A percentile compares a stretch with the other conserved stretches of the same genome.
These are phyloP conservation scores for Nesospiza acunhae DNA, from an alignment of 2,113 vertebrate species.

Conservation along the genomic window DNA sequence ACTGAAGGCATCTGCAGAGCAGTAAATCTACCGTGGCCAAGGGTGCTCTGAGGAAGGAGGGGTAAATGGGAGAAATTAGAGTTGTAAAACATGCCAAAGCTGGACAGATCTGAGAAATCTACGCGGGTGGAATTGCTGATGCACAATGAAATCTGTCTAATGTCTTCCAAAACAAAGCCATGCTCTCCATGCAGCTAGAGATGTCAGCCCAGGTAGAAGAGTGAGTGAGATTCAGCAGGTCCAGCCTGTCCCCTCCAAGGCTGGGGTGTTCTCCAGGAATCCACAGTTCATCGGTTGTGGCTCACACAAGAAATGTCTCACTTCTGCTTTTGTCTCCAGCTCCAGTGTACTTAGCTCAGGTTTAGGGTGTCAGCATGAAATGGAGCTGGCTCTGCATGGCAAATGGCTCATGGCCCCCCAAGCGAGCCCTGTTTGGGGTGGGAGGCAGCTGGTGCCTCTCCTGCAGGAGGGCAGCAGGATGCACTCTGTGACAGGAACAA, in stretches of 20 bases:
- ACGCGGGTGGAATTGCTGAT: not conserved
- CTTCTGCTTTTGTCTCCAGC: not conserved
- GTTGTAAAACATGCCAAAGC: not conserved
- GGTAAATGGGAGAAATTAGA: not conserved
- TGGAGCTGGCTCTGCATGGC: rapidly evolving
- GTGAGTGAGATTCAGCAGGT: not conserved
- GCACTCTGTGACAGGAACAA: rapidly evolving
- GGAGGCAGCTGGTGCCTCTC: not conserved
- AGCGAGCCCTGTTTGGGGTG: too few relatives aligned
- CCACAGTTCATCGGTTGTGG: not conserved
- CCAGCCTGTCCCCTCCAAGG: not conserved
- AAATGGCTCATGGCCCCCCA: not conserved
- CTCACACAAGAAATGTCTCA: rapidly evolving
- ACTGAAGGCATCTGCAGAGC: not conserved
- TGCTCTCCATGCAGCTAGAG: rapidly evolving
- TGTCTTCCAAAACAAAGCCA: not conserved
- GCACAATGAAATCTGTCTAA: not conserved
- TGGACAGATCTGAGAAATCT: not conserved
- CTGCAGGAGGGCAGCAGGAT: not conserved
- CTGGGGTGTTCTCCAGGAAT: not conserved
- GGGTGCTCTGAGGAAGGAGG: not conserved
- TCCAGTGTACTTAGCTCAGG: not conserved
- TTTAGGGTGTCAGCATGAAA: rapidly evolving
- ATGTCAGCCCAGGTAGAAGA: not conserved
- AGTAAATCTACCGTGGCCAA: not conserved